Conservation (phyloP, 2,113 vertebrate species). For the Spizaetus ornatus region DNA sequence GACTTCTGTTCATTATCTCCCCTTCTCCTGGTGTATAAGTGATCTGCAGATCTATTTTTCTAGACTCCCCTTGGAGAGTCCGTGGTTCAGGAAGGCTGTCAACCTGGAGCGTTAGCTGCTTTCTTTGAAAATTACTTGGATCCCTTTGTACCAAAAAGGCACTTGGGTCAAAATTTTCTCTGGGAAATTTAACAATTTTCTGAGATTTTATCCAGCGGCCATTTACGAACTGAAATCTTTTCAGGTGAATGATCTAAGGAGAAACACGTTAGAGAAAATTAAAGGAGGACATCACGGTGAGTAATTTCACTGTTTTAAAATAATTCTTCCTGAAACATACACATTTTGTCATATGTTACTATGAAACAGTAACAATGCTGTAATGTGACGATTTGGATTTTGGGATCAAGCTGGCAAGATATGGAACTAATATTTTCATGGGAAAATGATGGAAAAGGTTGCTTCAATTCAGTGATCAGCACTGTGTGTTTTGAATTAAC, state of each 20-base stretch:
- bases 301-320: neutral
- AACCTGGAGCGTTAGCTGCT: constrained; percentile 69
- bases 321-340: neutral
- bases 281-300: neutral
- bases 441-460: neutral
- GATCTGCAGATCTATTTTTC: constrained; percentile 71
- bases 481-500: neutral
- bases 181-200: constrained; percentile 97
- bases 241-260: constrained; percentile 93
- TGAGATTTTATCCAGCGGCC: constrained; percentile 99
- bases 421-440: neutral
- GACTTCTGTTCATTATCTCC: constrained; percentile 73
- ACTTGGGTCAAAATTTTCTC: constrained; percentile 92
- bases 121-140: constrained; percentile 72
- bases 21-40: constrained; percentile 69
- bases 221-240: constrained; percentile 97
- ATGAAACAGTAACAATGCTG: neutral
- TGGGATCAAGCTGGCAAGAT: neutral
- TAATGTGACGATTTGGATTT: neutral
- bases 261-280: neutral
- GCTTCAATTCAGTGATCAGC: neutral
- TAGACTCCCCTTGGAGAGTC: constrained; percentile 57
- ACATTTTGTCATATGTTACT: neutral
- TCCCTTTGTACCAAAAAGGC: constrained; percentile 94
- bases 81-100: constrained; percentile 58